Conservation (phyloP, 2,113 vertebrate genomes). For the Butorides virescens region DNA sequence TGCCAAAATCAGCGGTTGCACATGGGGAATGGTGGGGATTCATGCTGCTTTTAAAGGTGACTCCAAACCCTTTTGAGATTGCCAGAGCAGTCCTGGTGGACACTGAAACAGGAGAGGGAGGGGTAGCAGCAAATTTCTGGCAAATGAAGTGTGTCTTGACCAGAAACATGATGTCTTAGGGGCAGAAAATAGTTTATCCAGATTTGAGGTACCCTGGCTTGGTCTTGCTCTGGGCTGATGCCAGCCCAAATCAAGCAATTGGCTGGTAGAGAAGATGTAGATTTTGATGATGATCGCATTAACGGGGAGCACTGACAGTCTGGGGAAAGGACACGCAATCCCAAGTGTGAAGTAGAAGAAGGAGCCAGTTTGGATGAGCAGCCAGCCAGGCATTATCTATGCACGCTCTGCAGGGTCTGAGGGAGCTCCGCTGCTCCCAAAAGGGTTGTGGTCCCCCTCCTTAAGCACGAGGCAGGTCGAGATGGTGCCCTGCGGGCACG, state of each 20-base stretch:
- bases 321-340: not conserved
- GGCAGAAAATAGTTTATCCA: not conserved
- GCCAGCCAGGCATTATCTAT: not conserved
- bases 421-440: not conserved
- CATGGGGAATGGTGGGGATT: not conserved
- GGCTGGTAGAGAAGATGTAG: not conserved
- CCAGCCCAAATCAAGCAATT: not conserved
- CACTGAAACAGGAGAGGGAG: not conserved
- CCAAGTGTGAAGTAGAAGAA: not conserved
- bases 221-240: not conserved
- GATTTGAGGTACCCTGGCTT: not conserved
- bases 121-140: not conserved
- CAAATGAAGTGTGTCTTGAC: not conserved
- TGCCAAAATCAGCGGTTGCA: not conserved
- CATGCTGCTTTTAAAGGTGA: not conserved
- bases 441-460: not conserved
- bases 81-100: not conserved
- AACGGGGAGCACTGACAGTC: not conserved
- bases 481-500: not conserved
- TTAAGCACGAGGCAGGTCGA: not conserved
- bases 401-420: fast-evolving
- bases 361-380: not conserved
- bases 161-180: not conserved
- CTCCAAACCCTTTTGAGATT: not conserved
- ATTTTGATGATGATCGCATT: not conserved